phyloP scores from a whole-genome alignment of 2,888 invertebrate species.

The Ecliptopera silaceata region DNA sequence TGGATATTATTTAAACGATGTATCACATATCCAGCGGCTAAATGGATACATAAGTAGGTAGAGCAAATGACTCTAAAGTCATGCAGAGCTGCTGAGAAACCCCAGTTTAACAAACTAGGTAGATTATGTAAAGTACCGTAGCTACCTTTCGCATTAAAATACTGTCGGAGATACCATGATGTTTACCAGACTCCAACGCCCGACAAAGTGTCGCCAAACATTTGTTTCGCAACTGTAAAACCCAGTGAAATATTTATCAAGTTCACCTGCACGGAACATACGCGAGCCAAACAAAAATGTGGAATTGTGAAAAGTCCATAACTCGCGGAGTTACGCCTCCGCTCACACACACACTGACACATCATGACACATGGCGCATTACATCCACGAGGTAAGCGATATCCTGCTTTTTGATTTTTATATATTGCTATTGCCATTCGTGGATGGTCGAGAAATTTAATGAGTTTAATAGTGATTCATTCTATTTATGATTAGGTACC shows the following conservation, averaged over 20 bases:
- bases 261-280: constrained; percentile 26
- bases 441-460: constrained; percentile 21
- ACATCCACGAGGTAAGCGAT: constrained; percentile 50
- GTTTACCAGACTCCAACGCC: background rate
- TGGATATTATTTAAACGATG: no score
- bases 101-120: no score
- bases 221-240: constrained; percentile 18
- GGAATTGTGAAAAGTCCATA: constrained; percentile 48
- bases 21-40: no score
- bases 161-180: background rate
- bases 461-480: no score
- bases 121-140: background rate
- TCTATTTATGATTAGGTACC: background rate
- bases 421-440: constrained; percentile 33
- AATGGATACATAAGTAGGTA: no score
- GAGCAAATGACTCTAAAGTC: no score
- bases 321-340: constrained; percentile 57
- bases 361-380: constrained; percentile 47
- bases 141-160: background rate
- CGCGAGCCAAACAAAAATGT: constrained; percentile 32
- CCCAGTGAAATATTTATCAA: constrained; percentile 21
- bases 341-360: constrained; percentile 35
- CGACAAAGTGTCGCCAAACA: constrained; percentile 12
- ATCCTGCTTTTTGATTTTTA: constrained; percentile 54
- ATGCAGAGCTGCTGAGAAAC: no score